A percentile compares a stretch with the other conserved stretches of the same genome.
Conservation (phyloP, 2,797 vertebrate genomes). For the Mustela erminea region DNA sequence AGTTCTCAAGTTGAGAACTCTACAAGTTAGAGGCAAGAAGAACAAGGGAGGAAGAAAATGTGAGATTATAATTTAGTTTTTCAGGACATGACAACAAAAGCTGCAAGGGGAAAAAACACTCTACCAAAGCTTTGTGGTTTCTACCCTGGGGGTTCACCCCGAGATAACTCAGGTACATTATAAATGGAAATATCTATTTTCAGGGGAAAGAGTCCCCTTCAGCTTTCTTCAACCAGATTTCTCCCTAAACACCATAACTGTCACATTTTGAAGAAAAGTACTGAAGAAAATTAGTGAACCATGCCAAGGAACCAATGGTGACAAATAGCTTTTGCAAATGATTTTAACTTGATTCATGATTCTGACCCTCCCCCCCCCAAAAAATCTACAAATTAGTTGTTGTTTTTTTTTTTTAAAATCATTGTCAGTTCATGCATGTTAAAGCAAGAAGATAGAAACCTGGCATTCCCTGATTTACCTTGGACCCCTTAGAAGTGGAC, state of each 20-base stretch:
- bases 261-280: background rate
- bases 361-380: background rate
- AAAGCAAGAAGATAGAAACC: background rate
- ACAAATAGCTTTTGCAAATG: background rate
- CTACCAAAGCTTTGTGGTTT: background rate
- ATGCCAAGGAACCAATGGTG: background rate
- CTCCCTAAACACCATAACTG: background rate
- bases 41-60: slow-evolving; percentile 66
- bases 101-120: background rate
- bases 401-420: background rate
- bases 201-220: background rate
- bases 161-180: background rate
- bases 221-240: slow-evolving; percentile 7
- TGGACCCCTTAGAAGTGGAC: background rate
- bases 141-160: background rate
- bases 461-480: background rate
- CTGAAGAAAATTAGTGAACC: background rate
- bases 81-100: slow-evolving; percentile 68
- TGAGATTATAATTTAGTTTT: slow-evolving; percentile 68
- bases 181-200: slow-evolving; percentile 56
- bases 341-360: background rate
- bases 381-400: background rate
- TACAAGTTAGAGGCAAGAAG: slow-evolving; percentile 78
- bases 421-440: background rate
- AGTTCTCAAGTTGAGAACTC: slow-evolving; percentile 80